Base-by-base conservation (phyloP, 2,888 invertebrate species). In the Leptopilina drosophilae region DNA sequence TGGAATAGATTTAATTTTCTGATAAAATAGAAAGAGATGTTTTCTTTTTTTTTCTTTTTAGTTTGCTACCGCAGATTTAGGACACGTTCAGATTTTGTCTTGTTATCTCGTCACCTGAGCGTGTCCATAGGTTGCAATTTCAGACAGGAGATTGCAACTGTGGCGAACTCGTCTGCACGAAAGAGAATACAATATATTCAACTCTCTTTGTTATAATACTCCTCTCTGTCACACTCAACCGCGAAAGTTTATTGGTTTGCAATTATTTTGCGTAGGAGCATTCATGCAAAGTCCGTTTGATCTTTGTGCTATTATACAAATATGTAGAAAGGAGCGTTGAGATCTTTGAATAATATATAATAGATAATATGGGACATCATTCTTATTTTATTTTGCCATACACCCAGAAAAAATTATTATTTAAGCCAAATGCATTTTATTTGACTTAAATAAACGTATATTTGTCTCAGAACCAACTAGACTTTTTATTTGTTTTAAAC, bases 201-300 rank as follows among this genome's bases (percentile, higher is more conserved):
- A 26, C 64, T 65, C 69, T 64, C 59, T 26, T 53, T 77, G 77
- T 49, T 49, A 12, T 49, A 49, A 33, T 33, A 33, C 33, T 49
- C 4, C 12, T 49, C 67, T 76, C 76, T 65, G 26, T 49, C 64
- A 77, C 77, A 64, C 49, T 46, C 46, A 14, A n/a, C n/a, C 40
- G 49, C 20, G 89, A 90, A 90, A 90, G 89, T 90, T 49, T 88
- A 90, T 88, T 86, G 88, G 87, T 88, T 88, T 88, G 88, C 89
- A 88, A 89, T 89, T 90, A 89, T 89, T 88, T 89, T 87, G 87
- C 88, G 88, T 88, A 87, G 86, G 85, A 86, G 86, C 84, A 84
- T 84, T 83, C 81, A 69, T 49, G 69, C 49, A 26, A 69, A 46
- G 64, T 64, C 76, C 76, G 56, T 66, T 66, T 78, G 75, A 65